Conservation (phyloP, 2,113 vertebrate genomes). For the Anolis sagrei region DNA sequence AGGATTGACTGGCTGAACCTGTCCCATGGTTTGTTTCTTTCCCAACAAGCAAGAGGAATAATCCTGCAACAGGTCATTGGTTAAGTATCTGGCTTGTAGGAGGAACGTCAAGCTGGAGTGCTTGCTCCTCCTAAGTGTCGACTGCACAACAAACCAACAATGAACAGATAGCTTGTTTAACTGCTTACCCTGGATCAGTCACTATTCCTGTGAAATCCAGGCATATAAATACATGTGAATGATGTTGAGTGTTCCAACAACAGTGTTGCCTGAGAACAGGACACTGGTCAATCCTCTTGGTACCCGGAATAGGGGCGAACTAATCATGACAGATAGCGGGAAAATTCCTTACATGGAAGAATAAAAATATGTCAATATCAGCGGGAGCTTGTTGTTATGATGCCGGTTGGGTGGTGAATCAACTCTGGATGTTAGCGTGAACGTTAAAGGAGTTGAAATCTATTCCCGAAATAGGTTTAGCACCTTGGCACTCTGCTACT, state of each 20-base stretch:
- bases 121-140: background rate
- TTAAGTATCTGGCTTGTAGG: background rate
- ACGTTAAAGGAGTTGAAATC: too few species aligned
- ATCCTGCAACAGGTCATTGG: background rate
- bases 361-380: background rate
- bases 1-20: too few species aligned
- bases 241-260: background rate
- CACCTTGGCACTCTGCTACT: too few species aligned
- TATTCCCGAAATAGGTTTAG: too few species aligned
- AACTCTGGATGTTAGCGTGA: too few species aligned
- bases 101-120: background rate
- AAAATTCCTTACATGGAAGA: background rate
- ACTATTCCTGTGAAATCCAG: background rate
- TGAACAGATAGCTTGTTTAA: background rate
- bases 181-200: background rate
- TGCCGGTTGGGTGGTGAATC: too few species aligned
- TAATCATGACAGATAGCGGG: too few species aligned
- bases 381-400: too few species aligned
- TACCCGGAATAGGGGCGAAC: too few species aligned
- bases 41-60: background rate
- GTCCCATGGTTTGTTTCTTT: too few species aligned
- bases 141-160: background rate
- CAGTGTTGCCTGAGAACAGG: background rate
- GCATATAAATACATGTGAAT: too few species aligned
- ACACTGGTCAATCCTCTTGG: background rate